phyloP scores from a whole-genome alignment of 1,140 invertebrate species.

The Brachionus calyciflorus region DNA sequence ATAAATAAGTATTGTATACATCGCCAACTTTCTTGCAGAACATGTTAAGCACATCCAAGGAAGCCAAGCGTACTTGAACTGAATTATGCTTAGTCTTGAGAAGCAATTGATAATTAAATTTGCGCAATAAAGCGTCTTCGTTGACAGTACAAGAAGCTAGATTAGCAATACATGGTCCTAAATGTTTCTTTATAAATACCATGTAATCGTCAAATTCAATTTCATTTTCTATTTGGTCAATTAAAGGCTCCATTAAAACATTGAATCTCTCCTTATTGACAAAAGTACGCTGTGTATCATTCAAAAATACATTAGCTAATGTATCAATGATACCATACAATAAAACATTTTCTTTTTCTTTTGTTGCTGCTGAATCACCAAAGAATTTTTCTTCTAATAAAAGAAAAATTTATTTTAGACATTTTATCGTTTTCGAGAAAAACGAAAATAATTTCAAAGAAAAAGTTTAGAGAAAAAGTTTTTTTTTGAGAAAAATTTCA shows the following conservation, averaged over 20 bases:
- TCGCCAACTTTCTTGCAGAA: conserved; percentile 59
- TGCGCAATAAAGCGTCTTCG: conserved; percentile 82
- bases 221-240: conserved; percentile 81
- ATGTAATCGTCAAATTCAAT: conserved; percentile 67
- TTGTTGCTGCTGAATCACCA: not conserved
- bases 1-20: conserved; percentile 60
- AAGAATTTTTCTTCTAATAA: conserved; percentile 7
- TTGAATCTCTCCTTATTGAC: conserved; percentile 79
- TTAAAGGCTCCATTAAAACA: conserved; percentile 75
- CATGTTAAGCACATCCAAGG: conserved; percentile 57
- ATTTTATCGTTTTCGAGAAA: too few species aligned
- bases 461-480: too few species aligned
- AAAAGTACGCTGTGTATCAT: conserved; percentile 73
- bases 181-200: conserved; percentile 65
- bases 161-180: conserved; percentile 75
- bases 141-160: conserved; percentile 72
- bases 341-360: conserved; percentile 51
- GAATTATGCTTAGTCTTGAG: conserved; percentile 77
- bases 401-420: too few species aligned
- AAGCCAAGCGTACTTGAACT: conserved; percentile 57
- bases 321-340: conserved; percentile 21
- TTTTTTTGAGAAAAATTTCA: too few species aligned
- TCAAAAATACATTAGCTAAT: conserved; percentile 62
- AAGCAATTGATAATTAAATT: conserved; percentile 80
- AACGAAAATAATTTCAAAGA: too few species aligned